Evolutionary conservation across 2,113 vertebrate species (phyloP).

Genomic region (Myrmecobius fasciatus): DNA sequence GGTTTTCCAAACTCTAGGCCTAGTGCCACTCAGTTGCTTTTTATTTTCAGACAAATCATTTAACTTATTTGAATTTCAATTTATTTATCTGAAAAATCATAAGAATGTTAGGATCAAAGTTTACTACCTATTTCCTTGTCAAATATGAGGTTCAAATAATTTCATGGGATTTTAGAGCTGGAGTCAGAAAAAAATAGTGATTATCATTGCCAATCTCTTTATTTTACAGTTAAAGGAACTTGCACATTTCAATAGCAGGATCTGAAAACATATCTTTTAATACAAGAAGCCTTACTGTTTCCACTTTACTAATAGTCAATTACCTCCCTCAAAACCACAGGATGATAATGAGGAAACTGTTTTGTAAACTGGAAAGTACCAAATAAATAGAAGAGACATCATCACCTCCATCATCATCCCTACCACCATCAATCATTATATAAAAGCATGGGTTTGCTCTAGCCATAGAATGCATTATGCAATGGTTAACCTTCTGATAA

Average conservation of each 20-base stretch:
- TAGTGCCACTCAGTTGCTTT: not conserved
- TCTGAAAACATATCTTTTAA: not conserved
- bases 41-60: not conserved
- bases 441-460: not conserved
- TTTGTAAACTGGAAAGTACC: not conserved
- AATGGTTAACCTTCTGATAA: not conserved
- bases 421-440: not conserved
- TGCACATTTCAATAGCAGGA: not conserved
- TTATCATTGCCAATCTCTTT: not conserved
- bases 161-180: not conserved
- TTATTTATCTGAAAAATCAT: not conserved
- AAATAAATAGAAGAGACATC: not conserved
- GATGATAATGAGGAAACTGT: not conserved
- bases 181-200: not conserved
- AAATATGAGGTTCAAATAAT: not conserved
- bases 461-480: not conserved
- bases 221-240: not conserved
- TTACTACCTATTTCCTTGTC: not conserved
- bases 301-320: not conserved
- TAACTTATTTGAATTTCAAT: not conserved
- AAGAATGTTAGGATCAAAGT: not conserved
- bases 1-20: not conserved
- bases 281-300: not conserved
- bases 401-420: not conserved
- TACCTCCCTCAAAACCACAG: not conserved